A percentile compares a stretch with the other conserved stretches of the same genome.
Evolutionary conservation across 2,113 vertebrate species (phyloP).

Genomic region (Macaca nemestrina): DNA sequence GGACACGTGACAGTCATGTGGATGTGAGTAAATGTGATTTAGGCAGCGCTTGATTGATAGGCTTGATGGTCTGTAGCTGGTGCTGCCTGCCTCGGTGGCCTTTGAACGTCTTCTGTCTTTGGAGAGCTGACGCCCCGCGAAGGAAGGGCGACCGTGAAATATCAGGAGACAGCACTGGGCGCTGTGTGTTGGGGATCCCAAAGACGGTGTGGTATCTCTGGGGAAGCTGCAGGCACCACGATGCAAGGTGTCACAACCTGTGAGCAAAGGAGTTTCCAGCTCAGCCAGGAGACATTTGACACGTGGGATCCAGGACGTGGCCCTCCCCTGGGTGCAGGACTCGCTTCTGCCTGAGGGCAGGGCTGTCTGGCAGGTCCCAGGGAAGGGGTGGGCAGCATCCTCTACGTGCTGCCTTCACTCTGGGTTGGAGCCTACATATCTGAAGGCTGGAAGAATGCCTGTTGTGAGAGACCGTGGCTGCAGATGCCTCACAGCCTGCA

Average conservation of each 20-base stretch:
- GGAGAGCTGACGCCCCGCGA: neutral
- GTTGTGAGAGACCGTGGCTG: accelerated
- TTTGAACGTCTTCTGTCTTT: neutral
- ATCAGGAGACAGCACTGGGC: neutral
- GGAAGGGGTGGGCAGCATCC: accelerated
- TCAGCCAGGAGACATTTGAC: neutral
- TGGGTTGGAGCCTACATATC: accelerated
- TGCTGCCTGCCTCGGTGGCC: accelerated
- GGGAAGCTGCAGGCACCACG: accelerated
- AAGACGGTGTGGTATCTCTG: accelerated
- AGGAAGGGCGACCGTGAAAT: neutral
- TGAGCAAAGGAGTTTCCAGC: neutral
- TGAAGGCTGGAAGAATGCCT: accelerated
- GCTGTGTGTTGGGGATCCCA: accelerated
- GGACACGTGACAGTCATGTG: neutral
- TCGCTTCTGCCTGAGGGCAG: accelerated
- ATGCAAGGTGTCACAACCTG: accelerated
- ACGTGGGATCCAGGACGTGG: accelerated
- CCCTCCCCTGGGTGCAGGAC: neutral
- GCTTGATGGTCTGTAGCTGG: neutral
- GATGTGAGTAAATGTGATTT: neutral
- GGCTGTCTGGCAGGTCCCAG: neutral
- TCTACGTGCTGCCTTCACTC: accelerated
- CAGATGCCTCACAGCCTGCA: accelerated
- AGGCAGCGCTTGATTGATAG: neutral